These are phyloP conservation scores for Ceyx cyanopectus DNA, from an alignment of 2,113 vertebrate genomes.

Conservation along the genomic window DNA sequence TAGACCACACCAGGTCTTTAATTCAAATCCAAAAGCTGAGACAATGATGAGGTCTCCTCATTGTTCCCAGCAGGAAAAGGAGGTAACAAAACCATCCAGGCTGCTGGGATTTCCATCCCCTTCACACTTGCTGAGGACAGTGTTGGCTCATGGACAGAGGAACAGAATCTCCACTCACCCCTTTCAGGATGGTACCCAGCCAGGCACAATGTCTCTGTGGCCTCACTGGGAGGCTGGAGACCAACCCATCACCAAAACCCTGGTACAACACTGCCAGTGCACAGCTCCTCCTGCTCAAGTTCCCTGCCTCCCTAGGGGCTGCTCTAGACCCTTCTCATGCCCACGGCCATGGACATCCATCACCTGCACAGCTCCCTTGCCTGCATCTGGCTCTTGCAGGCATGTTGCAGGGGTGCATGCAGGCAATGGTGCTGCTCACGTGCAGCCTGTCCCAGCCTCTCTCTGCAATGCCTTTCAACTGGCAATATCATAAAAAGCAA, in stretches of 20 bases:
- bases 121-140: neutral
- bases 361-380: neutral
- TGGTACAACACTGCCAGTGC: neutral
- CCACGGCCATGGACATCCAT: accelerated
- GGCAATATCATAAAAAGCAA: neutral
- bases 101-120: neutral
- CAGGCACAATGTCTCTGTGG: neutral
- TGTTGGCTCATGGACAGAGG: neutral
- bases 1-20: neutral
- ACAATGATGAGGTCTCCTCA: accelerated
- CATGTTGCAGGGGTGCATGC: accelerated
- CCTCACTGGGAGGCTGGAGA: neutral
- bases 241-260: accelerated
- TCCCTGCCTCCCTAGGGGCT: neutral
- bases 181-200: neutral
- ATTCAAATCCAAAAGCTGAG: neutral
- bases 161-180: neutral
- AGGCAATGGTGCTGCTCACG: accelerated
- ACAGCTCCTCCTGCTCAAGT: neutral
- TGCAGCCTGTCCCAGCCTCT: neutral
- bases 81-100: neutral
- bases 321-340: neutral
- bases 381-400: neutral
- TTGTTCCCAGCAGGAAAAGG: neutral
- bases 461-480: neutral